Conservation (phyloP, 37 sponge, comb jelly and placozoan species). For the Aphrocallistes beatrix region DNA sequence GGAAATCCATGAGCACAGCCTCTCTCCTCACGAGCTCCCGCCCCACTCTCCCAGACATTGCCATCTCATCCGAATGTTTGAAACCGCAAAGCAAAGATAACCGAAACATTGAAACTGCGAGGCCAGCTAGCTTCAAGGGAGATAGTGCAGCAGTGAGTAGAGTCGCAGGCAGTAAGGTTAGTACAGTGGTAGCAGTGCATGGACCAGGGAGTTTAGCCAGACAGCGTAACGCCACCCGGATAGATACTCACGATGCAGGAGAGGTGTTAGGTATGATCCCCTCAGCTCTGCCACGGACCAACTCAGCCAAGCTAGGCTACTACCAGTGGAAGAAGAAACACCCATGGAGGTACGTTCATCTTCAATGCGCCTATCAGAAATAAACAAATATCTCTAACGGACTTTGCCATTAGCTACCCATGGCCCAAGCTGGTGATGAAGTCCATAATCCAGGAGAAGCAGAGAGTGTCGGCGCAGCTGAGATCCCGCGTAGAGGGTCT, state of each 20-base stretch:
- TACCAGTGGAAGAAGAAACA: slow-evolving; percentile 17
- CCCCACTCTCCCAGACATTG: background rate
- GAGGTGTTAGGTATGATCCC: background rate
- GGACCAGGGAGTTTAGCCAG: slow-evolving; percentile 1
- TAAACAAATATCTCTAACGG: background rate
- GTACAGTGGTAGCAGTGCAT: background rate
- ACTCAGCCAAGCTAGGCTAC: background rate
- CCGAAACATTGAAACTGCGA: background rate
- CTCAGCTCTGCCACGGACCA: background rate
- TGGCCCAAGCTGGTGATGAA: background rate
- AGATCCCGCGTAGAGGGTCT: background rate
- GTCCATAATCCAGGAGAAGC: background rate
- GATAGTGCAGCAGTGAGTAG: background rate
- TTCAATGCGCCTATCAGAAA: background rate
- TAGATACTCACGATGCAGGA: background rate
- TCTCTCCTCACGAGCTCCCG: background rate
- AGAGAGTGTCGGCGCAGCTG: background rate
- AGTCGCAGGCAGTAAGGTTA: background rate
- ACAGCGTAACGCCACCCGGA: background rate
- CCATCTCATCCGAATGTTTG: background rate
- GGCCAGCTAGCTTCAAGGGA: background rate
- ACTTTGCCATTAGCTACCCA: background rate
- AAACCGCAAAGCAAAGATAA: background rate
- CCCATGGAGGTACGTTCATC: background rate
- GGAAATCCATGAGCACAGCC: background rate